phyloP scores from a whole-genome alignment of 1,140 invertebrate genomes.

The Berghia stephanieae region DNA sequence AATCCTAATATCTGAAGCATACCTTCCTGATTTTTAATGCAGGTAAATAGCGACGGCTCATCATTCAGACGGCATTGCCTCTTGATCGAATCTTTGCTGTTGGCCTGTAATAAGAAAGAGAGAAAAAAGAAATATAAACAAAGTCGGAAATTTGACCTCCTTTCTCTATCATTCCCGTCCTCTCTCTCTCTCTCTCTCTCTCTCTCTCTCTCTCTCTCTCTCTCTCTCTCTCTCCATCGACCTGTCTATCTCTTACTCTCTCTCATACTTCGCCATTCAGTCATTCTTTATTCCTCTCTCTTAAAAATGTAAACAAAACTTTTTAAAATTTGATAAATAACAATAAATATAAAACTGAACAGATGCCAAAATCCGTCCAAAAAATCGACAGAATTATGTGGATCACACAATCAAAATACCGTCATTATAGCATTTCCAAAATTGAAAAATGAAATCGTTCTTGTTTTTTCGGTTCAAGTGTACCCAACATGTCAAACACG shows the following conservation, averaged over 20 bases:
- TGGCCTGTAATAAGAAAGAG: slow-evolving; percentile 32
- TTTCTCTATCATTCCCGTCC: background rate
- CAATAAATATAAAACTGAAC: too few species aligned
- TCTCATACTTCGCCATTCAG: background rate
- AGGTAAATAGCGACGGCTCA: slow-evolving; percentile 39
- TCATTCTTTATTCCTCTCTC: background rate
- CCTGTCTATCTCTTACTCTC: background rate
- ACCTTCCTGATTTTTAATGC: slow-evolving; percentile 46
- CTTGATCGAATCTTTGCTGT: slow-evolving; percentile 30
- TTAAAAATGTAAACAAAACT: too few species aligned
- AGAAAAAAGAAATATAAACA: background rate
- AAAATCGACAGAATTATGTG: too few species aligned
- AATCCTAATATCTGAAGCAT: slow-evolving; percentile 19
- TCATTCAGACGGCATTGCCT: slow-evolving; percentile 30
- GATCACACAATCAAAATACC: too few species aligned
- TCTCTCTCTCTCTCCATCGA: slow-evolving; percentile 10
- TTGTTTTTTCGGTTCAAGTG: too few species aligned
- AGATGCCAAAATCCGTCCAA: too few species aligned
- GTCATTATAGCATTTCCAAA: too few species aligned
- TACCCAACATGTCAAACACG: too few species aligned
- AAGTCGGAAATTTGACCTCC: too few species aligned
- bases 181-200: background rate
- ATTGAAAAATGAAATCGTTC: too few species aligned
- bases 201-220: slow-evolving; percentile 17
- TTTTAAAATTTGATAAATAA: too few species aligned